Evolutionary conservation across 2,113 vertebrate species (phyloP).

Genomic region (Gorilla gorilla): DNA sequence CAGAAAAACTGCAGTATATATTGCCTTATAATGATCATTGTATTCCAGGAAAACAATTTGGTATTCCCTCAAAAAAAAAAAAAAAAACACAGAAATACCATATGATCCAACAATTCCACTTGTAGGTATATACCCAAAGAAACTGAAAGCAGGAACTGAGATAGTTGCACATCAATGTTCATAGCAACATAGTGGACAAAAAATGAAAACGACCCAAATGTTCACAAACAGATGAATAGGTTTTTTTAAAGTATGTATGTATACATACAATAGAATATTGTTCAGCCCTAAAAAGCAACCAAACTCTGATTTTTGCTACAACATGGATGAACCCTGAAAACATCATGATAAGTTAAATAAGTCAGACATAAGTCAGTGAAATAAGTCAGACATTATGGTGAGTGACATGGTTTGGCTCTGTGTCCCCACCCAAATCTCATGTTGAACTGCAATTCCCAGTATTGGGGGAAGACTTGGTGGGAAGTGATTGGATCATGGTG

Average conservation of each 20-base stretch:
- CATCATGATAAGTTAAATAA: neutral
- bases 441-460: too few relatives aligned
- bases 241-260: neutral
- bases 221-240: neutral
- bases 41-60: neutral
- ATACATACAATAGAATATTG: neutral
- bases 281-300: constrained; percentile 3
- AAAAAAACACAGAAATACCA: neutral
- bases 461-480: too few relatives aligned
- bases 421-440: too few relatives aligned
- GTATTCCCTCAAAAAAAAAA: neutral
- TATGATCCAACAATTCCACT: neutral
- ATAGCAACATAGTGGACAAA: neutral
- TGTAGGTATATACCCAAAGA: neutral
- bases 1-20: constrained; percentile 22
- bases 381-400: neutral
- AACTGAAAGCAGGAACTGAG: neutral
- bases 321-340: neutral
- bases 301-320: neutral
- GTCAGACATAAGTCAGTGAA: neutral
- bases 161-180: neutral
- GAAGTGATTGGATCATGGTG: too few relatives aligned
- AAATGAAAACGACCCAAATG: neutral
- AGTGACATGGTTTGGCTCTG: neutral
- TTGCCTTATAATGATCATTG: neutral